Conservation (phyloP, 37 sponge, comb jelly and placozoan species). For the Eunapius fragilis region DNA sequence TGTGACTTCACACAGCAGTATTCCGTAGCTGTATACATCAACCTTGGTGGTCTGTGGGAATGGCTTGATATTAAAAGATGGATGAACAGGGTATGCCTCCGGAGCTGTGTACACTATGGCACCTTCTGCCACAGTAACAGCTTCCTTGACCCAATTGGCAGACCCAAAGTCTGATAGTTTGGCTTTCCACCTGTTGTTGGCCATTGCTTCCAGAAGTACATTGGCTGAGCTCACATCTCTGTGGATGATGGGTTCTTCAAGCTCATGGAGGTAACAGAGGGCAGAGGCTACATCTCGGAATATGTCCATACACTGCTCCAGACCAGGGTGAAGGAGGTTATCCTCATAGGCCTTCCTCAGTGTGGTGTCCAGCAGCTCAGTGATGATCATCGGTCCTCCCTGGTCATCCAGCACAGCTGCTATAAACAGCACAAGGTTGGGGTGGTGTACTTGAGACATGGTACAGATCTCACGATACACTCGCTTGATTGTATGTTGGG, state of each 20-base stretch:
- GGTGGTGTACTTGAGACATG: constrained; percentile 36
- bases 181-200: constrained; percentile 37
- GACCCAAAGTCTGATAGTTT: constrained; percentile 74
- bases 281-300: constrained; percentile 43
- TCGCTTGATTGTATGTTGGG: constrained; percentile 10
- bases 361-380: constrained; percentile 69
- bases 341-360: constrained; percentile 45
- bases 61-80: not conserved
- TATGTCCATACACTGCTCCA: constrained; percentile 2
- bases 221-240: constrained; percentile 71
- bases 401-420: constrained; percentile 44
- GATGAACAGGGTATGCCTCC: constrained; percentile 16
- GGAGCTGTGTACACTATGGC: constrained; percentile 64
- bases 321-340: not conserved
- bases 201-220: constrained; percentile 29
- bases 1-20: constrained; percentile 45
- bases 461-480: constrained; percentile 59
- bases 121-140: constrained; percentile 37
- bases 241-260: constrained; percentile 60
- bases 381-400: constrained; percentile 53
- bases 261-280: constrained; percentile 55
- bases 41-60: constrained; percentile 43
- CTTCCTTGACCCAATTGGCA: constrained; percentile 36
- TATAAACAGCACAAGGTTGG: constrained; percentile 58
- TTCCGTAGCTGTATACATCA: constrained; percentile 68